Evolutionary conservation across 2,888 invertebrate species (phyloP).

Genomic region (Saturnia japonica): DNA sequence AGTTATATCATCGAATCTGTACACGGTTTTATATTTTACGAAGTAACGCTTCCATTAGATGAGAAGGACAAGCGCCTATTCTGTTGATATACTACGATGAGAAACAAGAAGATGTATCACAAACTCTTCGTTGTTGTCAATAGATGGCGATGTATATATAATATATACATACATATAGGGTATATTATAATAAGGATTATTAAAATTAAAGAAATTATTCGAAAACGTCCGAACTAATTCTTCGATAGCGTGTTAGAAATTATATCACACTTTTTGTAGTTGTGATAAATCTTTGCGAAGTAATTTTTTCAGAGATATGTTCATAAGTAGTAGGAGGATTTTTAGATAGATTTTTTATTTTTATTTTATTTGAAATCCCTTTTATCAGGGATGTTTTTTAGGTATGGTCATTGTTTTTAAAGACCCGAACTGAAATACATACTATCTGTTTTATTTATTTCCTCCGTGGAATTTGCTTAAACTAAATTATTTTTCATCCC

Average conservation of each 20-base stretch:
- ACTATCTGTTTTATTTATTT: too few species aligned
- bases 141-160: not conserved
- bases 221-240: not conserved
- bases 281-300: not conserved
- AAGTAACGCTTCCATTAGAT: slow-evolving; percentile 4
- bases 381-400: too few species aligned
- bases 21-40: not conserved
- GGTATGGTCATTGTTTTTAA: too few species aligned
- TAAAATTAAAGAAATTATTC: not conserved
- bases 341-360: too few species aligned
- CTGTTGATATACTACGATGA: not conserved
- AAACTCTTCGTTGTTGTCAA: not conserved
- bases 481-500: too few species aligned
- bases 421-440: too few species aligned
- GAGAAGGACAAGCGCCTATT: not conserved
- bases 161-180: not conserved
- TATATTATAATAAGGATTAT: not conserved
- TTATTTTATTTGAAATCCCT: too few species aligned
- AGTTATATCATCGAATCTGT: slow-evolving; percentile 13
- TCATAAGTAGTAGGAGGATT: too few species aligned
- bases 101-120: slow-evolving; percentile 1
- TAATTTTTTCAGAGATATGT: not conserved
- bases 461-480: too few species aligned
- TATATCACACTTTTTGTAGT: not conserved
- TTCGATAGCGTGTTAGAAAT: not conserved